Evolutionary conservation across 2,888 invertebrate genomes (phyloP).

Genomic region (Uropetala carovei): DNA sequence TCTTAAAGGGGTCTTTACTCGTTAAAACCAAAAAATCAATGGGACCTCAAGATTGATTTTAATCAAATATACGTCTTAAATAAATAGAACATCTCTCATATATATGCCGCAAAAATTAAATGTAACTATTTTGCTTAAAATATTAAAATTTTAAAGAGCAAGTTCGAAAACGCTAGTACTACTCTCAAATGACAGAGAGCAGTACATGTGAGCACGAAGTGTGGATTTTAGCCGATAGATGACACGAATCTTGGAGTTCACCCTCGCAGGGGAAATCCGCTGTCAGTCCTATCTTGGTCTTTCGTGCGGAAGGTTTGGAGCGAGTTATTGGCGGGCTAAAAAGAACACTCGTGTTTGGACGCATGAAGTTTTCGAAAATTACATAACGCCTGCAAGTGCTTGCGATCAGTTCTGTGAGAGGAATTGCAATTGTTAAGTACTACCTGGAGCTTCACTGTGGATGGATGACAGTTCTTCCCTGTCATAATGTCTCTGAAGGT

Average conservation of each 20-base stretch:
- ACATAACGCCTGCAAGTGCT: not conserved
- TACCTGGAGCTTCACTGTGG: not conserved
- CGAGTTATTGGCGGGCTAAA: not conserved
- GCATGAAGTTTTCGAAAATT: constrained; percentile 18
- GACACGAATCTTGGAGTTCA: not conserved
- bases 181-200: not conserved
- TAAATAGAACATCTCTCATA: not conserved
- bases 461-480: constrained; percentile 40
- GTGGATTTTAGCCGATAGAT: not conserved
- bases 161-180: not conserved
- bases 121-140: not conserved
- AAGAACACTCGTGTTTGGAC: not conserved
- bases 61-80: not conserved
- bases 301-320: not conserved
- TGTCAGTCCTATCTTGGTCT: constrained; percentile 18
- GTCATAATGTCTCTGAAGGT: constrained; percentile 57
- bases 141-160: no score
- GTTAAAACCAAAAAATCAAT: not conserved
- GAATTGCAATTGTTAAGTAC: not conserved
- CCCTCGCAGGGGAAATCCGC: not conserved
- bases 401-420: not conserved
- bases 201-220: not conserved
- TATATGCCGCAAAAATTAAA: not conserved
- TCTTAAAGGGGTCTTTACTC: no score
- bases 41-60: not conserved